Conservation (phyloP, 2,113 vertebrate species). For the Morone chrysops region DNA sequence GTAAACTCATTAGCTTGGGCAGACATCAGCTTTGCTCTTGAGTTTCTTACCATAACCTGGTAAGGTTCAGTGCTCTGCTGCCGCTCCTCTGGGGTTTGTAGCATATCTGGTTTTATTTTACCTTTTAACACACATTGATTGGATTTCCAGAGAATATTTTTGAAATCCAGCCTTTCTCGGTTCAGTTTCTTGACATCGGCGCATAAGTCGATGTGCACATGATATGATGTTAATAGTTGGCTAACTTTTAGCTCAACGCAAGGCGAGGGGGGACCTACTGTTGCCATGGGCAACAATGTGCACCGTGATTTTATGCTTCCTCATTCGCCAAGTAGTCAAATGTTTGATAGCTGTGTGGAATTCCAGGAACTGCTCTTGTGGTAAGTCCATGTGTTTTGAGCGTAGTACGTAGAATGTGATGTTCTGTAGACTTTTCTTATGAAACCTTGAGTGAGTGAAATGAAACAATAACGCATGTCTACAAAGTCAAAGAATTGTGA, state of each 20-base stretch:
- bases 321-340: conserved; percentile 67
- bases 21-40: conserved; percentile 32
- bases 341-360: conserved; percentile 59
- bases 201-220: fast-evolving
- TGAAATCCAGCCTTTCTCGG: background rate
- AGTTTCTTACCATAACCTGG: background rate
- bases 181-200: background rate
- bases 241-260: background rate
- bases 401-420: background rate
- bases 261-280: background rate
- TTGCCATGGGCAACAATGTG: conserved; percentile 71
- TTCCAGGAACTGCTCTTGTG: conserved; percentile 37
- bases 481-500: background rate
- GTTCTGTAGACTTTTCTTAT: background rate
- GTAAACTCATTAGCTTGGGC: conserved; percentile 60
- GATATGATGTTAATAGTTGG: background rate
- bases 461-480: background rate
- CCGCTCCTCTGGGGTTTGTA: background rate
- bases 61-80: background rate
- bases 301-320: conserved; percentile 69
- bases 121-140: background rate
- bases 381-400: conserved; percentile 44
- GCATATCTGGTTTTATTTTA: background rate
- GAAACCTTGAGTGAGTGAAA: background rate
- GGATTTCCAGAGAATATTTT: background rate